phyloP scores from a whole-genome alignment of 2,797 vertebrate genomes.

The Micrastur ruficollis region DNA sequence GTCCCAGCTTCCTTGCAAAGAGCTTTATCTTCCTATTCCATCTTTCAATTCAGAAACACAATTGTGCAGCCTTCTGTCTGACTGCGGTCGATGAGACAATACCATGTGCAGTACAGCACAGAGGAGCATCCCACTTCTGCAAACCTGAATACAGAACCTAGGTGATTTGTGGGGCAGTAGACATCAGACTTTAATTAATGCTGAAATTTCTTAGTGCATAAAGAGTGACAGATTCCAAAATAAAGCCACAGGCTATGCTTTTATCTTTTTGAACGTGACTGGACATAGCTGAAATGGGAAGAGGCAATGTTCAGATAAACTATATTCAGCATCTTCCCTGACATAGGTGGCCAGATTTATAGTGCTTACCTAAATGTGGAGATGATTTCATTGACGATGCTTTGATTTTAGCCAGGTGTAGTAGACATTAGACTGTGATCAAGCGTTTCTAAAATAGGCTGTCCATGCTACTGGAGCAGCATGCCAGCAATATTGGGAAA shows the following conservation, averaged over 20 bases:
- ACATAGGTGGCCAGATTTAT: not conserved
- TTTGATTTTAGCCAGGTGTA: not conserved
- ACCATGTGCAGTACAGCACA: rapidly evolving
- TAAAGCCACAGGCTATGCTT: not conserved
- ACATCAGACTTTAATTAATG: not conserved
- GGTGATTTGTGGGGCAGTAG: not conserved
- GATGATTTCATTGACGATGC: not conserved
- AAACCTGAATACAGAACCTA: too few species aligned
- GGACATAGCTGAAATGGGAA: not conserved
- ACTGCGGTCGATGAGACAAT: not conserved
- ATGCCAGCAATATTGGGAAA: not conserved
- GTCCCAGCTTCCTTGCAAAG: not conserved
- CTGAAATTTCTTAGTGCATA: not conserved
- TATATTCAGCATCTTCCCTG: not conserved
- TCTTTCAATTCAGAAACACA: not conserved
- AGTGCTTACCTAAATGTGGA: not conserved
- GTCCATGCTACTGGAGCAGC: rapidly evolving
- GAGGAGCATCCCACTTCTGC: not conserved
- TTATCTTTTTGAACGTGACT: not conserved
- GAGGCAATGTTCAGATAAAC: not conserved
- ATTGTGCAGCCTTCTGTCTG: not conserved
- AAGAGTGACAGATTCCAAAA: not conserved
- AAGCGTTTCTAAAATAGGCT: not conserved
- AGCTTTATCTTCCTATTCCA: not conserved
- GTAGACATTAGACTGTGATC: not conserved